A percentile compares a stretch with the other conserved stretches of the same genome.
These are phyloP conservation scores for Acleris cristana DNA, from an alignment of 2,888 invertebrate species.

Conservation along the genomic window DNA sequence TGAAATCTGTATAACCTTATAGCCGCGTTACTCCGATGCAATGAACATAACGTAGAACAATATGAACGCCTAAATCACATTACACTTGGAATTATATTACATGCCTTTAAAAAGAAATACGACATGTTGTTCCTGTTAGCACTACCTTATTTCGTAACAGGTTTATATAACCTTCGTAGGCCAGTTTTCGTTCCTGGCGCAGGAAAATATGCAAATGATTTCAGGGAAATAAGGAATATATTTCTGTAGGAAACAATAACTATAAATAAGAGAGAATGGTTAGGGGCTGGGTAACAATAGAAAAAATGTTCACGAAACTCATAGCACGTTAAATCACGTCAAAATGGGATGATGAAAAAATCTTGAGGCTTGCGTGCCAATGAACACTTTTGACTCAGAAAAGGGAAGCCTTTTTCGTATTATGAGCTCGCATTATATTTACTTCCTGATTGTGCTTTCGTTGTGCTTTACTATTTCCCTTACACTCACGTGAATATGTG, in stretches of 20 bases:
- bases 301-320: constrained; percentile 34
- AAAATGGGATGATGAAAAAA: constrained; percentile 27
- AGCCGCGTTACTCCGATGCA: too few relatives aligned
- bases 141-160: neutral
- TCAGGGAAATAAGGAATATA: constrained; percentile 31
- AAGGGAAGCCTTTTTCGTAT: neutral
- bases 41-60: too few relatives aligned
- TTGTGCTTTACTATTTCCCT: too few relatives aligned
- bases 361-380: constrained; percentile 22
- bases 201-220: constrained; percentile 36
- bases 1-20: too few relatives aligned
- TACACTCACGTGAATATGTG: too few relatives aligned
- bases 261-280: constrained; percentile 36
- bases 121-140: neutral
- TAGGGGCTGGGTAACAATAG: constrained; percentile 29
- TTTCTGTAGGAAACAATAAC: constrained; percentile 36
- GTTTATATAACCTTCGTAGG: constrained; percentile 23
- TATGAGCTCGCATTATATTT: constrained; percentile 2
- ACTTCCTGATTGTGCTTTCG: neutral
- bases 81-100: too few relatives aligned
- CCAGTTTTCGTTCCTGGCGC: constrained; percentile 8
- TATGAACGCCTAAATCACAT: too few relatives aligned
- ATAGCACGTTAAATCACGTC: constrained; percentile 26
- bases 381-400: constrained; percentile 7
- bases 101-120: too few relatives aligned